Evolutionary conservation across 2,888 invertebrate species (phyloP).

Genomic region (Smittia aterrima): DNA sequence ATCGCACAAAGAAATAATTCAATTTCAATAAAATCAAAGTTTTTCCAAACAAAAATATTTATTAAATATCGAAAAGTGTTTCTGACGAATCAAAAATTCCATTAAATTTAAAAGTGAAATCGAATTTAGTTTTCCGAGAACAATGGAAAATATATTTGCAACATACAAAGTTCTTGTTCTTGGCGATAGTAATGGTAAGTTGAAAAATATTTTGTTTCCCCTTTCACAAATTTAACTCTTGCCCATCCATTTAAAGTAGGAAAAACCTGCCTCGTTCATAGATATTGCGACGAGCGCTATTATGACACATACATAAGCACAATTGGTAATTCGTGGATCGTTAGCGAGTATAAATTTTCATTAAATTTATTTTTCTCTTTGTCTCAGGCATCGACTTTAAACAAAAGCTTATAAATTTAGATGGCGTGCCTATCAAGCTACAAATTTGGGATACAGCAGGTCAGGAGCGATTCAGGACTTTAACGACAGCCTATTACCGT

Average conservation of each 20-base stretch:
- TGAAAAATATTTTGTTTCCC: too few species aligned
- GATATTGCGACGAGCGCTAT: constrained; percentile 86
- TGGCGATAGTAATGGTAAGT: constrained; percentile 59
- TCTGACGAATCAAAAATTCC: neutral
- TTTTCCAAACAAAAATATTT: too few species aligned
- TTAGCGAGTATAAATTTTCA: too few species aligned
- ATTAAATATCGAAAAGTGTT: too few species aligned
- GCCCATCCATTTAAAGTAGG: constrained; percentile 83
- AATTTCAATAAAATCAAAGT: too few species aligned
- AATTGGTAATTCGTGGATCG: constrained; percentile 83
- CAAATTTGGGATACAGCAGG: constrained; percentile 59
- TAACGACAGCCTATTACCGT: constrained; percentile 84
- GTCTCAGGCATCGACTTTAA: constrained; percentile 81
- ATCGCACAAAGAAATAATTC: too few species aligned
- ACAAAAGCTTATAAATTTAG: constrained; percentile 83
- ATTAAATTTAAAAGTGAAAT: neutral
- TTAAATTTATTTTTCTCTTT: neutral
- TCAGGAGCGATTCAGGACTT: constrained; percentile 56
- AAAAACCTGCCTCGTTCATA: constrained; percentile 85
- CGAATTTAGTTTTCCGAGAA: too few species aligned
- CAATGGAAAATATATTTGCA: constrained; percentile 51
- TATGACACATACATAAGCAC: constrained; percentile 89
- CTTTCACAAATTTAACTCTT: too few species aligned
- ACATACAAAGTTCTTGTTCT: constrained; percentile 84
- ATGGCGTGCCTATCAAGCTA: constrained; percentile 79